Base-by-base conservation (phyloP, 2,113 vertebrate species). In the Corydoras maculifer region DNA sequence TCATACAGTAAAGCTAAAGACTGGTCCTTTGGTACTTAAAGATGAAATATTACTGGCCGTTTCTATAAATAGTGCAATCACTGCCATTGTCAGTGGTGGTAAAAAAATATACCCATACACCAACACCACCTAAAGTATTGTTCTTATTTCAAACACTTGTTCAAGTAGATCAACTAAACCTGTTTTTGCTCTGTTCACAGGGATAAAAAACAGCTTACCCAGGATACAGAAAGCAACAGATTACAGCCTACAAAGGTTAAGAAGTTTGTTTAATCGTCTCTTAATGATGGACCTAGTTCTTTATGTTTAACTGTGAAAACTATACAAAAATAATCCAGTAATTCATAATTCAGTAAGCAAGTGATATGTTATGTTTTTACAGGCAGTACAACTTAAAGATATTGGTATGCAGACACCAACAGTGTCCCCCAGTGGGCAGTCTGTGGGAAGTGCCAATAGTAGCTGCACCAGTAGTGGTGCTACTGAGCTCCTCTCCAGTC, bases 361-460 rank as follows among this genome's bases (percentile, higher is more conserved):
- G 8, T n/a, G 54, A n/a, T 57, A 7, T 57, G 54, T n/a, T 57
- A 58, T 51, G 58, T 48, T 25, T 60, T 51, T 12, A 55, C 85
- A 95, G 94, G 93, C 93, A 58, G 92, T 93, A 49, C 85, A 91
- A 78, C 87, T 93, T 58, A 92, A 91, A 84, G 92, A 91, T 81
- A 90, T 92, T 30, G 90, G 91, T 74, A 88, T 92, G 76, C 93
- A 88, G 89, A 91, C 90, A 79, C 92, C 91, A 60, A 93, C 90
- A 54, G 91, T 87, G 65, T 96, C 93, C 12, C 94, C 94, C 78
- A 91, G 92, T 83, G 86, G 90, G 82, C 92, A 94, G 84, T 94
- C 93, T 66, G 92, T 91, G 83, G 92, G 91, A 81, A 96, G 92
- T 75, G 89, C 90, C 82, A 92, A 91, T 79, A 88, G 87, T 35